Base-by-base conservation (phyloP, 2,888 invertebrate genomes). In the Liopterus haemorrhoidalis region DNA sequence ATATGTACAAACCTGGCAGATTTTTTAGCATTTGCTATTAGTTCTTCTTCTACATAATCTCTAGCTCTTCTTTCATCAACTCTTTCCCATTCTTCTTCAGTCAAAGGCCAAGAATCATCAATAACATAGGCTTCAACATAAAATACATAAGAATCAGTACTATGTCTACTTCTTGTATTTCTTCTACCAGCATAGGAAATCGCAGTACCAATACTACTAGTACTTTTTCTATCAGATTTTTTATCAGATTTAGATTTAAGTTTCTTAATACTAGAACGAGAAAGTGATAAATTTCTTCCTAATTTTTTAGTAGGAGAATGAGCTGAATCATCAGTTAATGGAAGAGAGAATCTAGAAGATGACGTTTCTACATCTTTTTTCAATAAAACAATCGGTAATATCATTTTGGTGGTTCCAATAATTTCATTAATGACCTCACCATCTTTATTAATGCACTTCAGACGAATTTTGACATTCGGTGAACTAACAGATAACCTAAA, bases 91-190 rank as follows among this genome's bases (percentile, higher is more conserved):
- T 71, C 71, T 0, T 48, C 42, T 4, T 46, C 49, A 1, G 61
- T 65, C 36, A 71, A 50, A 2, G 70, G 70, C 71, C 71, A 71
- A 2, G 64, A 62, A 36, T 68, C 50, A 3, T 66, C 55, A 0
- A 66, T 40, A n/a, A 69, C 62, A 4, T 50, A 57, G 6, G 59
- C 66, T 36, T 67, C 64, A 8, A 64, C 21, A 2, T 52, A 40
- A 46, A 54, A 49, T 19, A 27, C 32, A 6, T n/a, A n/a, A n/a
- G 30, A 27, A 22, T 21, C 27, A 15, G 12, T 6, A n/a, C 3
- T 14, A 5, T 12, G 15, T 16, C 12, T 8, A 14, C 15, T 4
- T 32, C 30, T 36, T 6, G 14, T 15, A 22, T 8, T 1, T 38
- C 14, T 38, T 12, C 4, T 22, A 1, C n/a, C n/a, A n/a, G n/a